A percentile compares a stretch with the other conserved stretches of the same genome.
Conservation (phyloP, 1,140 invertebrate species). For the Ylistrum balloti region DNA sequence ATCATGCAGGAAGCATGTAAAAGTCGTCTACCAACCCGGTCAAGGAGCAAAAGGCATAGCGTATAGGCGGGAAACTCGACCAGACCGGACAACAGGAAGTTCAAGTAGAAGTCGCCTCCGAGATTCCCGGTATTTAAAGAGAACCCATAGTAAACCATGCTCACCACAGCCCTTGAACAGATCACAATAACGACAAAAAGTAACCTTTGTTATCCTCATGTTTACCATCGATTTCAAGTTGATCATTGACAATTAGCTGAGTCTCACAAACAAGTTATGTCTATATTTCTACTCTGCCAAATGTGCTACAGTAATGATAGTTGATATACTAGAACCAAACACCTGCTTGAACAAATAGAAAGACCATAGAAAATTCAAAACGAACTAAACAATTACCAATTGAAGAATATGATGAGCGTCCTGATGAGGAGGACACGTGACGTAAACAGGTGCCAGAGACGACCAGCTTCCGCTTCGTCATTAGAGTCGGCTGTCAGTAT, state of each 20-base stretch:
- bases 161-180: no score
- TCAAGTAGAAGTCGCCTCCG: slow-evolving; percentile 76
- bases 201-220: background rate
- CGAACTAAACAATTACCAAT: slow-evolving; percentile 64
- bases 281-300: background rate
- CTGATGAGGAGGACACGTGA: slow-evolving; percentile 57
- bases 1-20: slow-evolving; percentile 65
- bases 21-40: slow-evolving; percentile 68
- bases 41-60: slow-evolving; percentile 64
- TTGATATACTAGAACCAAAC: background rate
- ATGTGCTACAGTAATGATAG: slow-evolving; percentile 43
- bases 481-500: background rate
- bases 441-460: slow-evolving; percentile 84
- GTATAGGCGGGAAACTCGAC: slow-evolving; percentile 88
- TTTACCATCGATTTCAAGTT: background rate
- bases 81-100: slow-evolving; percentile 83
- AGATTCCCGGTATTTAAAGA: slow-evolving; percentile 80
- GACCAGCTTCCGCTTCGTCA: slow-evolving; percentile 85
- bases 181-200: slow-evolving; percentile 85
- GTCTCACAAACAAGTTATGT: no score
- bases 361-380: no score
- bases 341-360: background rate
- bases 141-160: slow-evolving; percentile 87
- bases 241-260: background rate
- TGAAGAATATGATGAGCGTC: slow-evolving; percentile 65